Percentiles rank a stretch among this genome's conserved stretches.
Evolutionary conservation across 2,888 invertebrate genomes (phyloP).

Genomic region (Pachycephus smyrnensis): DNA sequence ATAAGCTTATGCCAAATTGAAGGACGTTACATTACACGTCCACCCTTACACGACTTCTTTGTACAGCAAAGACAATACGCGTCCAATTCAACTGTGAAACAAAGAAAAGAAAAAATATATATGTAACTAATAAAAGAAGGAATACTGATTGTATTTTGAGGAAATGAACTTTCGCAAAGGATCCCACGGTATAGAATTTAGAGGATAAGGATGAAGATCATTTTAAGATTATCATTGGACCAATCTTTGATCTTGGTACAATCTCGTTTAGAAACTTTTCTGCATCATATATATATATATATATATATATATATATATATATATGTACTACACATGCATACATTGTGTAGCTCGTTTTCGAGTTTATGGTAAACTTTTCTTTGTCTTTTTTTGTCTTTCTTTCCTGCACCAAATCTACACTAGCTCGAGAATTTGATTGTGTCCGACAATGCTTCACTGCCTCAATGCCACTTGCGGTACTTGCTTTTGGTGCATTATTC

Average conservation of each 20-base stretch:
- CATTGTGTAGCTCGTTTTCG: too few species aligned
- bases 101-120: slow-evolving; percentile 9
- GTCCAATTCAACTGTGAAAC: neutral
- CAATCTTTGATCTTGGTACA: neutral
- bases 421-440: neutral
- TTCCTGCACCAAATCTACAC: neutral
- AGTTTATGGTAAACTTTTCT: too few species aligned
- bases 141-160: neutral
- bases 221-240: neutral
- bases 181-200: neutral
- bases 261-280: too few species aligned
- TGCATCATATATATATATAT: too few species aligned
- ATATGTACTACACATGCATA: too few species aligned
- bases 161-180: neutral
- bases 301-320: too few species aligned
- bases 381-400: neutral
- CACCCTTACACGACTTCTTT: neutral
- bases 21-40: neutral
- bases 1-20: neutral
- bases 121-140: neutral
- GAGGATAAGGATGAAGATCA: too few species aligned
- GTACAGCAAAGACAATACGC: too few species aligned
- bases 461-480: neutral
- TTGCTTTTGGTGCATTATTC: neutral
- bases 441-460: neutral